phyloP scores from a whole-genome alignment of 2,113 vertebrate species.

The Eulemur macaco region DNA sequence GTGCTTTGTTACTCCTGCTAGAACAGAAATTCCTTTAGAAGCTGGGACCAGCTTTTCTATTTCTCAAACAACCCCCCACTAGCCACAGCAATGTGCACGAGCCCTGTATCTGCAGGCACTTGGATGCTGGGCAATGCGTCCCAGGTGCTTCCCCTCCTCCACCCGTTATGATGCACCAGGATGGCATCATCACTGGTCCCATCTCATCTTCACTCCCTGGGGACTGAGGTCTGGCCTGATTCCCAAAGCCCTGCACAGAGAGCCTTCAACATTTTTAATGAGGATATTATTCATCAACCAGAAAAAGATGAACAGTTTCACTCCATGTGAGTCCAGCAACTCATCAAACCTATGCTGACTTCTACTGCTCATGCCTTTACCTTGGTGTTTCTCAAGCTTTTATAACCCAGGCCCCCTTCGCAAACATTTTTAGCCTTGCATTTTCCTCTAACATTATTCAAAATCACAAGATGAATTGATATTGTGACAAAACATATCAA shows the following conservation, averaged over 20 bases:
- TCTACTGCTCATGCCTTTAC: not conserved
- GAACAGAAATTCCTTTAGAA: constrained; percentile 21
- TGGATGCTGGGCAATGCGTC: too few species aligned
- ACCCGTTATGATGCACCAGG: not conserved
- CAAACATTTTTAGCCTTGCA: not conserved
- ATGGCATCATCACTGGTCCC: too few species aligned
- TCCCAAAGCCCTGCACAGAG: not conserved
- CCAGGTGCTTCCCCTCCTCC: not conserved
- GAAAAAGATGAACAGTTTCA: not conserved
- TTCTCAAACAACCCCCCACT: not conserved
- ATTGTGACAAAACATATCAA: not conserved
- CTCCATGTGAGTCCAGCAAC: not conserved
- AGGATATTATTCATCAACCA: not conserved
- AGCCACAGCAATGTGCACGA: not conserved
- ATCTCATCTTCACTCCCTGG: not conserved
- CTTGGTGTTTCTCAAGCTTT: not conserved
- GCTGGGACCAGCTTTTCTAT: not conserved
- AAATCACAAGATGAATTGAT: not conserved
- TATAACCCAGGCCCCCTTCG: not conserved
- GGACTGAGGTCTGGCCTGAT: not conserved
- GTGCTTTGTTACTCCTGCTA: not conserved
- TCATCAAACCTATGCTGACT: not conserved
- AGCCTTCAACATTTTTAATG: not conserved
- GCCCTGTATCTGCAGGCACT: too few species aligned
- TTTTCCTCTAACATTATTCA: not conserved